phyloP scores from a whole-genome alignment of 2,797 vertebrate species.

The Falco concolor region DNA sequence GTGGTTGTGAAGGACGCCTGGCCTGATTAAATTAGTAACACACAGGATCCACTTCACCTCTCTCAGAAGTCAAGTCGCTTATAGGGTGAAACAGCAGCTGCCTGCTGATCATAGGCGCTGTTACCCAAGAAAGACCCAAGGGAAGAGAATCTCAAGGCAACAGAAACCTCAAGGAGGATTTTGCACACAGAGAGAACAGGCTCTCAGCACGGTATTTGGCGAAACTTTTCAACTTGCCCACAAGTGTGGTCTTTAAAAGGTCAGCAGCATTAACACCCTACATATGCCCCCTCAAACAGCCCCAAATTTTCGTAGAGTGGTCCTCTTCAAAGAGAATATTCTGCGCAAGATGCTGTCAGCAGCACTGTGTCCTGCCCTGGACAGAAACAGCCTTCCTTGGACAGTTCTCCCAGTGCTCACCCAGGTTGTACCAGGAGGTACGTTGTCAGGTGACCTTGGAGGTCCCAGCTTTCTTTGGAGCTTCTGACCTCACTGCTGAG shows the following conservation, averaged over 20 bases:
- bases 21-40: too few relatives aligned
- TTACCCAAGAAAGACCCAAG: neutral
- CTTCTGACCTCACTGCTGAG: neutral
- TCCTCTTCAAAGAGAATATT: neutral
- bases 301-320: neutral
- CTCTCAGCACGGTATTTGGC: neutral
- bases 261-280: neutral
- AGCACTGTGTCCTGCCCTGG: neutral
- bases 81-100: neutral
- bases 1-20: rapidly evolving
- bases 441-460: neutral
- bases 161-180: neutral
- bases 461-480: neutral
- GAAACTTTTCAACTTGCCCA: neutral
- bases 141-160: neutral
- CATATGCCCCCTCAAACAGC: neutral
- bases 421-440: rapidly evolving
- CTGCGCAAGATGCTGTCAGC: rapidly evolving
- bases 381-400: neutral
- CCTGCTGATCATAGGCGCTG: neutral
- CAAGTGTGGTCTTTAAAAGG: neutral
- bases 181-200: neutral
- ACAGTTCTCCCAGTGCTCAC: neutral
- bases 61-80: neutral
- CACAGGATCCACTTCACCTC: rapidly evolving